Conservation (phyloP, 2,797 vertebrate species). For the Moxostoma hubbsi region DNA sequence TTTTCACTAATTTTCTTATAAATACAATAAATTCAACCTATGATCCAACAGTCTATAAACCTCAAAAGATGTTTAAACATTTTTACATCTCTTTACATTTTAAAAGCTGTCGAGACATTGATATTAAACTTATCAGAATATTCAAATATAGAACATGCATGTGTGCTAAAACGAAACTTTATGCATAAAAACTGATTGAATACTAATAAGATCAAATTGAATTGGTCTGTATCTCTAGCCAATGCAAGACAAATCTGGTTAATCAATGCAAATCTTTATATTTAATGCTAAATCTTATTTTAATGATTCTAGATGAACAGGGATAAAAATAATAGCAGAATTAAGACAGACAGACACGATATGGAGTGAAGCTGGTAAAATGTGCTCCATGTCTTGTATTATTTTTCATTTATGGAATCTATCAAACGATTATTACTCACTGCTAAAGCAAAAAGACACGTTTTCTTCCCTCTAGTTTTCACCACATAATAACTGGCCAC, state of each 20-base stretch:
- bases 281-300: slow-evolving; percentile 8
- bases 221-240: neutral
- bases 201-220: neutral
- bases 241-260: slow-evolving; percentile 18
- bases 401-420: slow-evolving; percentile 41
- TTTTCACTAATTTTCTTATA: too few relatives aligned
- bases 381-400: slow-evolving; percentile 18
- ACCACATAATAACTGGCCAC: neutral
- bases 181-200: neutral
- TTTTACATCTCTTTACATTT: neutral
- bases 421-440: slow-evolving; percentile 32
- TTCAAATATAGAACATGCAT: neutral
- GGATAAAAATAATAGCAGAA: slow-evolving; percentile 36
- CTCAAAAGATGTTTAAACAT: neutral
- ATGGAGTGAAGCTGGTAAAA: slow-evolving; percentile 9
- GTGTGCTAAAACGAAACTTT: neutral
- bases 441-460: slow-evolving; percentile 22
- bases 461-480: slow-evolving; percentile 15
- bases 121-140: neutral
- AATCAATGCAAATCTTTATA: slow-evolving; percentile 17
- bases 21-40: too few relatives aligned
- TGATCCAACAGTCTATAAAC: neutral
- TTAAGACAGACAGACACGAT: slow-evolving; percentile 25
- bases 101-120: neutral
- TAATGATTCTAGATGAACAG: slow-evolving; percentile 40